Percentiles rank a stretch among this genome's conserved stretches.
phyloP scores from a whole-genome alignment of 2,888 invertebrate genomes.

The Phorcus lineatus region DNA sequence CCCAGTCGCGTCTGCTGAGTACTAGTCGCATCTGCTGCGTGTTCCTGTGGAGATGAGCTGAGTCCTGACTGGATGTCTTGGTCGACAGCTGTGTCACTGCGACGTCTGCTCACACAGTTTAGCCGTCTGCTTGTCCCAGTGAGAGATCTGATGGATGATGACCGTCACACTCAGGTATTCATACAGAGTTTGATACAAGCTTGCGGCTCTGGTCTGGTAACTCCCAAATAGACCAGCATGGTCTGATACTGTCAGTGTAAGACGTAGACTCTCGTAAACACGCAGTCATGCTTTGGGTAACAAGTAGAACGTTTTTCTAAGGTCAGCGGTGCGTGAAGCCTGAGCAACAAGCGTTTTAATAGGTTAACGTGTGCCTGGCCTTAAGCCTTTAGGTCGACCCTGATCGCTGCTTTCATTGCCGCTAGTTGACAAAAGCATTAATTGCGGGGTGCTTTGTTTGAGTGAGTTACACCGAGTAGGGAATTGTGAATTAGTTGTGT shows the following conservation, averaged over 20 bases:
- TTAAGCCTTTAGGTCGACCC: not conserved
- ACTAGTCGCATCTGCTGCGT: not conserved
- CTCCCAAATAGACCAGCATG: not conserved
- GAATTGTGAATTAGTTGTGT: conserved; percentile 5
- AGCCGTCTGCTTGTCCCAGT: not conserved
- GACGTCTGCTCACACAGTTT: not conserved
- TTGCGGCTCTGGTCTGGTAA: not conserved
- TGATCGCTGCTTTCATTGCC: not conserved
- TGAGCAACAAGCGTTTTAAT: not conserved
- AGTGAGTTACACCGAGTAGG: not conserved
- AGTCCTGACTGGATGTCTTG: not conserved
- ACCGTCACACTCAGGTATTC: not conserved
- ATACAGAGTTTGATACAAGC: not conserved
- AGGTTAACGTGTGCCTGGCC: not conserved
- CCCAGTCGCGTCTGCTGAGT: not conserved
- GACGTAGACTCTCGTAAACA: no score
- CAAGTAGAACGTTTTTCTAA: not conserved
- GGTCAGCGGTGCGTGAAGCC: not conserved
- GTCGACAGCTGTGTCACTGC: not conserved
- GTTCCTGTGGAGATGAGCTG: not conserved
- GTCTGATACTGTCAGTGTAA: not conserved
- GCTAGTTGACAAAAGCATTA: conserved; percentile 18
- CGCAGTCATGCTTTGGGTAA: not conserved
- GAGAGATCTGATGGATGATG: not conserved
- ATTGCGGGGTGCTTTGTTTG: conserved; percentile 19